Base-by-base conservation (phyloP, 1,140 invertebrate genomes). In the Kradibia gibbosae region DNA sequence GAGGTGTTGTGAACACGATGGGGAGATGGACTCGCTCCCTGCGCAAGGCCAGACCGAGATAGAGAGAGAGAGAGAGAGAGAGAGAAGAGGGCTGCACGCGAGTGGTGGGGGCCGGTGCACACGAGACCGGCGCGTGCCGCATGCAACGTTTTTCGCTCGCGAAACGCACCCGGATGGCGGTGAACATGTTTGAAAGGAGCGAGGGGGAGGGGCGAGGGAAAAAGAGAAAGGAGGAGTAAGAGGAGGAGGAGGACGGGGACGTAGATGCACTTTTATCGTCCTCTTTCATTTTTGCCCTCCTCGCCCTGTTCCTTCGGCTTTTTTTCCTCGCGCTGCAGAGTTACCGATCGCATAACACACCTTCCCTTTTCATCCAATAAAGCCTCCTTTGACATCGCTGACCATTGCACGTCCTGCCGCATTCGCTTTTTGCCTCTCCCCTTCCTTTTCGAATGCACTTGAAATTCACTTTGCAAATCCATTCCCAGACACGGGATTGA, bases 41-140 rank as follows among this genome's bases (percentile, higher is more conserved):
- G n/a, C 76, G 42, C 36, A 74, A 77, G 48, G 53, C 17, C 34
- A 73, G 55, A 39, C 22, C 31, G n/a, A 79, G 28, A 45, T 1
- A 48, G 45, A 57, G 28, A 42, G 28, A 65, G 36, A 60, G 28
- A 53, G 11, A 60, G 48, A 67, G 34, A 55, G 60, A 45, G 13
- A 79, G 36, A 42, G 10, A 50, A 48, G 31, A 25, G 60, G 34
- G 17, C 75, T 15, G 50, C 22, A 42, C 15, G 25, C 11, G 31
- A 22, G 34, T 82, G 84, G 86, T 85, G 84, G 86, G 55, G 53
- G 85, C 84, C 83, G 83, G 77, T 84, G 85, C 83, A 85, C 88
- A 88, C 88, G 88, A 88, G 88, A 84, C 87, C 84, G 89, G 88
- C 89, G 89, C 89, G 89, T 88, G 89, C 88, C 88, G 86, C 86